Conservation (phyloP, 2,888 invertebrate species). For the Rhorus exstirpatorius region DNA sequence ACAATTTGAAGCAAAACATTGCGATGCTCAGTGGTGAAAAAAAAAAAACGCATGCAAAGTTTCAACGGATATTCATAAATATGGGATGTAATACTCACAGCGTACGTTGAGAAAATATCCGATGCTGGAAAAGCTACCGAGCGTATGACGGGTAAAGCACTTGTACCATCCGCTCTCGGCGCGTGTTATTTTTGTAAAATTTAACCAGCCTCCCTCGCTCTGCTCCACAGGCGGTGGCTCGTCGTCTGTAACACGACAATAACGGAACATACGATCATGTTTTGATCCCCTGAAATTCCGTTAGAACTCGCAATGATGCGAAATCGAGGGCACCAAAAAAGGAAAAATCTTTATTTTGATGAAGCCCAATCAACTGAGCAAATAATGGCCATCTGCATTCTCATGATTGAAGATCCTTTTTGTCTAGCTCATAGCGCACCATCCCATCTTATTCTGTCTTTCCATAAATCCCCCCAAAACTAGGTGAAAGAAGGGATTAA, state of each 20-base stretch:
- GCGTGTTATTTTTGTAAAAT: conserved; percentile 92
- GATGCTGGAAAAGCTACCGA: conserved; percentile 95
- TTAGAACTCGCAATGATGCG: too few relatives aligned
- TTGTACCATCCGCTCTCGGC: conserved; percentile 97
- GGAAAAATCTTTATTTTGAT: too few relatives aligned
- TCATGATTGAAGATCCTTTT: neutral
- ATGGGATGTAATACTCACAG: conserved; percentile 89
- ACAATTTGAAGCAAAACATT: neutral
- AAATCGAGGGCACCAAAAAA: too few relatives aligned
- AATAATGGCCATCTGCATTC: neutral
- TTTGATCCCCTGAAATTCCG: too few relatives aligned
- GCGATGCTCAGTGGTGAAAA: neutral
- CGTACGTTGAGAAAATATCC: conserved; percentile 96
- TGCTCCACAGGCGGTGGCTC: conserved; percentile 88
- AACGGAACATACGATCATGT: neutral
- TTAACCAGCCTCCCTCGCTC: conserved; percentile 93
- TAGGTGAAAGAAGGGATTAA: neutral
- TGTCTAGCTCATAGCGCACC: neutral
- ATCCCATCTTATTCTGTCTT: neutral
- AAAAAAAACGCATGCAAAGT: neutral
- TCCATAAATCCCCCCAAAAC: conserved; percentile 4
- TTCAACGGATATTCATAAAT: neutral
- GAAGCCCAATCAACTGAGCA: too few relatives aligned
- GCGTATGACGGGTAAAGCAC: conserved; percentile 94
- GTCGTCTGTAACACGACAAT: conserved; percentile 82